Base-by-base conservation (phyloP, 2,888 invertebrate species). In the Drosophila neoperkinsi region DNA sequence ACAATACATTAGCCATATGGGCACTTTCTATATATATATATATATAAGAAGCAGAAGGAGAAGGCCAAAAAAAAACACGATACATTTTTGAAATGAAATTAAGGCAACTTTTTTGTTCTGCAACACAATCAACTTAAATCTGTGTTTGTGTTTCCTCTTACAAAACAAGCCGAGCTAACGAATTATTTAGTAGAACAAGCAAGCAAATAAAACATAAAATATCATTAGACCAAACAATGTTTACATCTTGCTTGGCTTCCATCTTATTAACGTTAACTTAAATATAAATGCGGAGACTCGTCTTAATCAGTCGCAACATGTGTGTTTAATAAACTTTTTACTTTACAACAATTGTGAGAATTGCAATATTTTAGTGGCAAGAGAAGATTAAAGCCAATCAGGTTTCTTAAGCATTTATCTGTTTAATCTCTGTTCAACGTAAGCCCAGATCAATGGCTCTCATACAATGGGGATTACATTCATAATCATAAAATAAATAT, bases 401-500 rank as follows among this genome's bases (percentile, higher is more conserved):
- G n/a, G 4, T 41, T 41, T 41, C n/a, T 10, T 10, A 4, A n/a
- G 9, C 25, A 53, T 28, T 28, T n/a, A 28, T 38, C 28, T 30
- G 9, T 3, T 3, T 2, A 18, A 38, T 11, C 65, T 16, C 7
- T 43, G 16, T 11, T 9, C 36, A 31, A 16, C 18, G 13, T 18
- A 30, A 21, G 3, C 18, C 18, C 31, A 18, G 38, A 68, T 66
- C 56, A 33, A 38, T 43, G 36, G 33, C 5, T 30, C 21, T 10
- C 21, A 13, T 1, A 13, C 41, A 57, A 55, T 36, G 46, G n/a
- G 6, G 55, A n/a, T 46, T 18, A 18, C 4, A 6, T 67, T 38
- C 30, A 65, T 55, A 69, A 57, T 65, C 71, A 71, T 77, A 60
- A 67, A 43, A 61, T 68, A 50, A 34, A 16, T 78, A 41, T 65